These are phyloP conservation scores for Malurus cyaneus DNA, from an alignment of 2,113 vertebrate species.

Conservation along the genomic window DNA sequence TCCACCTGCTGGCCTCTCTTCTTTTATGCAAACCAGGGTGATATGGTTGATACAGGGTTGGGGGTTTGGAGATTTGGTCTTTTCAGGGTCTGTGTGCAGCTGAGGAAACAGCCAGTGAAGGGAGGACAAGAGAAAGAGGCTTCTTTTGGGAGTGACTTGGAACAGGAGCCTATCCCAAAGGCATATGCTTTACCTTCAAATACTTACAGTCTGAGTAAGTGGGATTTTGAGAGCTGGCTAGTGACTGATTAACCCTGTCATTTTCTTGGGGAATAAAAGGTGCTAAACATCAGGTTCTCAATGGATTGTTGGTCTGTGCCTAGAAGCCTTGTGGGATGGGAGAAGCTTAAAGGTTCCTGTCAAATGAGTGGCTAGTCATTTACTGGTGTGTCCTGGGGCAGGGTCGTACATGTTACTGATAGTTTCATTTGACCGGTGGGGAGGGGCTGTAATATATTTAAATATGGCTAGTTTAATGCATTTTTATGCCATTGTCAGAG, in stretches of 20 bases:
- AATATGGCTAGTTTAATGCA: not conserved
- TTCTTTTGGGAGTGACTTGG: not conserved
- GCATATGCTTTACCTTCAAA: not conserved
- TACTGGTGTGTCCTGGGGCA: not conserved
- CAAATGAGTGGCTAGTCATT: not conserved
- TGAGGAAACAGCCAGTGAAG: not conserved
- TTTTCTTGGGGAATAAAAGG: not conserved
- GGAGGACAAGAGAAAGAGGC: not conserved
- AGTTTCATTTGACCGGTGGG: not conserved
- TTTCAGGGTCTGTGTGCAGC: not conserved
- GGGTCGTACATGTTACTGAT: not conserved
- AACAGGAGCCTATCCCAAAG: not conserved
- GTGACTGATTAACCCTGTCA: not conserved
- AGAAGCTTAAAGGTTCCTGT: not conserved
- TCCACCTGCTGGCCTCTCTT: rapidly evolving
- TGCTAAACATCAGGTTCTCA: not conserved
- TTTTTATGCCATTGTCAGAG: not conserved
- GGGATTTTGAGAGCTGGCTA: not conserved
- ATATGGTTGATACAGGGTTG: not conserved
- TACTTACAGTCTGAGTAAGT: not conserved
- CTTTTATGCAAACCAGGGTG: not conserved
- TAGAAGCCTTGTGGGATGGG: not conserved
- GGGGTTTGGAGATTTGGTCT: not conserved
- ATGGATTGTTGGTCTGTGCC: not conserved
- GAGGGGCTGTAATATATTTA: not conserved